Percentiles rank a stretch among this genome's conserved stretches.
These are phyloP conservation scores for Enteromius radiatus DNA, from an alignment of 2,797 vertebrate genomes.

Conservation along the genomic window DNA sequence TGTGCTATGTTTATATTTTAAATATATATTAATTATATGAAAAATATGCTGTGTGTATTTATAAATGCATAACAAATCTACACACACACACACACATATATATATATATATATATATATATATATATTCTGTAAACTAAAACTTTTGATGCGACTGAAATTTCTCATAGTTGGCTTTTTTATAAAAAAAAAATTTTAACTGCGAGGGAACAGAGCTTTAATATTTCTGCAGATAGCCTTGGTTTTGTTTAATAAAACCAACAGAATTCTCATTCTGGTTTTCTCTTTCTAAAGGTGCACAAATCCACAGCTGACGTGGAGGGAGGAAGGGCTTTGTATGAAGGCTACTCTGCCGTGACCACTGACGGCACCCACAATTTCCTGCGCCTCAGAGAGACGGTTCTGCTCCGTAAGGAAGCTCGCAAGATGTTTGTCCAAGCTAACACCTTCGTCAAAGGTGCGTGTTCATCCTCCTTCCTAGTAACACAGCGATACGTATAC, in stretches of 20 bases:
- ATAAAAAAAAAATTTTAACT: background rate
- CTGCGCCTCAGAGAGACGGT: constrained; percentile 85
- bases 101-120: too few species aligned
- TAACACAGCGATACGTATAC: background rate
- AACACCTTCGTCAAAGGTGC: constrained; percentile 87
- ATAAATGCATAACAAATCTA: too few species aligned
- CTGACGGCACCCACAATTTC: constrained; percentile 79
- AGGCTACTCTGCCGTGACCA: constrained; percentile 80
- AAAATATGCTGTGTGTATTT: too few species aligned
- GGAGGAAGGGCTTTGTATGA: constrained; percentile 85
- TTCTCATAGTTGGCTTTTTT: background rate
- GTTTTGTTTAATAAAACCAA: background rate
- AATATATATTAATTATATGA: too few species aligned
- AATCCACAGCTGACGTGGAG: constrained; percentile 88
- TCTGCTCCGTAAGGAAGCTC: constrained; percentile 87
- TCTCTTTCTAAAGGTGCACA: constrained; percentile 78
- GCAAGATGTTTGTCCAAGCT: constrained; percentile 92
- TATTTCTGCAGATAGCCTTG: background rate
- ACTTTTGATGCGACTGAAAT: background rate
- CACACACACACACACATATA: too few species aligned
- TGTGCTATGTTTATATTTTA: too few species aligned
- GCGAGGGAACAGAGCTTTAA: background rate
- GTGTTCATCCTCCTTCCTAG: background rate
- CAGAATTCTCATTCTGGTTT: background rate
- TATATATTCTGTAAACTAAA: too few species aligned